phyloP scores from a whole-genome alignment of 2,797 vertebrate genomes.

The Scolopax rusticola region DNA sequence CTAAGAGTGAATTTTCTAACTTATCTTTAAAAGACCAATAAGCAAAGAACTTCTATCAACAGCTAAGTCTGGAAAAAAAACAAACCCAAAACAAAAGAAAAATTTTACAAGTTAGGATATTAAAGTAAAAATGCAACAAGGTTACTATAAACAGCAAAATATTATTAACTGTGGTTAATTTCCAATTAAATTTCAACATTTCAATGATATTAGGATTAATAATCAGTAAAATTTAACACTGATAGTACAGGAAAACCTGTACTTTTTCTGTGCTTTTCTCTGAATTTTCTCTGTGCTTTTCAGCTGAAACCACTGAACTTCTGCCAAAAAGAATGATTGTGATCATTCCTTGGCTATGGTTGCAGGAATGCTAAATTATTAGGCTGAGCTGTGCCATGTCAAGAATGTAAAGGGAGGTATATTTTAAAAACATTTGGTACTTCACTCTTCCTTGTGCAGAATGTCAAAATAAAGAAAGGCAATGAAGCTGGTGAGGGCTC shows the following conservation, averaged over 20 bases:
- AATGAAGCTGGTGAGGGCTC: too few relatives aligned
- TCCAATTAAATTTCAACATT: not conserved
- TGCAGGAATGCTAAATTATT: not conserved
- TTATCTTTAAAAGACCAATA: not conserved
- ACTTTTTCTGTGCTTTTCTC: not conserved
- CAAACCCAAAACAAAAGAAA: accelerated
- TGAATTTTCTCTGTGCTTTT: not conserved
- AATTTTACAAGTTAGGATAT: not conserved
- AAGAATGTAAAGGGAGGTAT: not conserved
- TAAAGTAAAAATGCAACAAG: not conserved
- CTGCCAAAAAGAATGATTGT: not conserved
- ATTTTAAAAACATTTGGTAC: not conserved
- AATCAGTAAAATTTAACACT: not conserved
- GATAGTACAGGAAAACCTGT: not conserved
- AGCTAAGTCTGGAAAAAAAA: not conserved
- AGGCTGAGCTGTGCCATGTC: not conserved
- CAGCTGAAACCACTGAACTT: not conserved
- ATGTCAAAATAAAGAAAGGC: not conserved
- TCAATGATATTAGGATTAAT: not conserved
- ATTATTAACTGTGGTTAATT: not conserved
- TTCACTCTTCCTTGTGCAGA: not conserved
- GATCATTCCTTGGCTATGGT: not conserved
- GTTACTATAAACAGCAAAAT: not conserved
- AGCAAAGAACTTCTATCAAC: not conserved
- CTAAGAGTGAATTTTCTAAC: not conserved